Conservation (phyloP, 92 coral and sea anemone species). For the Epizoanthus illoricatus region DNA sequence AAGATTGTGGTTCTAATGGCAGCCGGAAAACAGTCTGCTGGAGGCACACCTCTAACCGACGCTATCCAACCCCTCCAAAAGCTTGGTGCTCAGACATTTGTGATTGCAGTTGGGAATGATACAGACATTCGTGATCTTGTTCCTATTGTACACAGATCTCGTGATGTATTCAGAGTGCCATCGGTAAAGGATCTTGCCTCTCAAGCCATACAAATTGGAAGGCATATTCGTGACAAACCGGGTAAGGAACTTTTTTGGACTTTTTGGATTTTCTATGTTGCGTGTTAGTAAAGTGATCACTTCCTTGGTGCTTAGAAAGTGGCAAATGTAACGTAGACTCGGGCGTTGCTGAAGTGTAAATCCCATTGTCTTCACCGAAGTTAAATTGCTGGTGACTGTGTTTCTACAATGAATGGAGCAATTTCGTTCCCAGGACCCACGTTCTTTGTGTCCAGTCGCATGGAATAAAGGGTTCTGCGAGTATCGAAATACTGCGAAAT, state of each 20-base stretch:
- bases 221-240: conserved; percentile 10
- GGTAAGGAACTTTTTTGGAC: not conserved
- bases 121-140: conserved; percentile 5
- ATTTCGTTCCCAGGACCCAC: too few relatives aligned
- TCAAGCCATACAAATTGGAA: conserved; percentile 2
- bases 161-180: conserved; percentile 3
- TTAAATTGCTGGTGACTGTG: too few relatives aligned
- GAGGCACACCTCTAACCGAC: conserved; percentile 22
- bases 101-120: not conserved
- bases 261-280: not conserved
- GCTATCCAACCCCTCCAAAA: conserved; percentile 12
- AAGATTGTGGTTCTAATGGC: conserved; percentile 47
- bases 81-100: conserved; percentile 20
- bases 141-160: not conserved
- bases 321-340: too few relatives aligned
- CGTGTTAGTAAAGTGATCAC: too few relatives aligned
- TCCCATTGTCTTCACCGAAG: too few relatives aligned
- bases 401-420: too few relatives aligned
- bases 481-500: too few relatives aligned
- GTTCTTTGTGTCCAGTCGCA: too few relatives aligned
- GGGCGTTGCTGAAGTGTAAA: too few relatives aligned
- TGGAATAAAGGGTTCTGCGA: too few relatives aligned
- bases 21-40: conserved; percentile 39
- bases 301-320: too few relatives aligned
- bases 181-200: conserved; percentile 1